Base-by-base conservation (phyloP, 1,140 invertebrate species). In the Drosophila ficusphila region DNA sequence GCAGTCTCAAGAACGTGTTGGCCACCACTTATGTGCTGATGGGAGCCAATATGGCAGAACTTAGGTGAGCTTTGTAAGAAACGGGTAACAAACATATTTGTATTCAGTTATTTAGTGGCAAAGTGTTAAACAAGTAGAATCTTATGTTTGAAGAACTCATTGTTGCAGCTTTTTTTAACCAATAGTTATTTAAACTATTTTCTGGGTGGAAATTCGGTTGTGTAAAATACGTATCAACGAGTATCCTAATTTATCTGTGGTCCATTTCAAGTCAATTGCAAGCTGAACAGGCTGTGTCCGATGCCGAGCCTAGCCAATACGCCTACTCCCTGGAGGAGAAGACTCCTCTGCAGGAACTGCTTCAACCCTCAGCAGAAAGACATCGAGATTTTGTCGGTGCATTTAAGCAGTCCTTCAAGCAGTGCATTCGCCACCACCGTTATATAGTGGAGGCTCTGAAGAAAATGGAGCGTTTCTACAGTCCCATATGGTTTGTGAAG, bases 401-500 rank as follows among this genome's bases (percentile, higher is more conserved):
- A 2, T 90, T 89, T 8, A 64, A 46, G 0, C 29, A 42, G 1
- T 68, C 74, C 1, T 76, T 90, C 6, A 47, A 33, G 1, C 7
- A 4, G 1, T 90, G 89, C 27, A 29, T 90, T 16, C n/a, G 75
- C 0, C 73, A 79, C 9, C 89, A 90, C 48, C 64, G 61, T 0
- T 89, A 78, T 38, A 88, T 91, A 11, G 12, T 90, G 1, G 11
- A 36, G 0, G 33, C 57, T 2, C 52, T 90, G 0, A 41, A 68
- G 1, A 72, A 79, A 67, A 77, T 90, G 76, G 89, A 90, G 34
- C 31, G 39, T 0, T 88, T 90, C 39, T 90, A 83, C 31, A 90
- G 71, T 65, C 79, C 76, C 4, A 81, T 90, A 52, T 91, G 90
- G 89, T 75, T 91, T 21, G 44, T 90, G 1, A 91, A 91, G 44